Evolutionary conservation across 2,888 invertebrate genomes (phyloP), one percentile per base, ranked within the genome.

Genomic region (Oxycera nigricornis): DNA sequence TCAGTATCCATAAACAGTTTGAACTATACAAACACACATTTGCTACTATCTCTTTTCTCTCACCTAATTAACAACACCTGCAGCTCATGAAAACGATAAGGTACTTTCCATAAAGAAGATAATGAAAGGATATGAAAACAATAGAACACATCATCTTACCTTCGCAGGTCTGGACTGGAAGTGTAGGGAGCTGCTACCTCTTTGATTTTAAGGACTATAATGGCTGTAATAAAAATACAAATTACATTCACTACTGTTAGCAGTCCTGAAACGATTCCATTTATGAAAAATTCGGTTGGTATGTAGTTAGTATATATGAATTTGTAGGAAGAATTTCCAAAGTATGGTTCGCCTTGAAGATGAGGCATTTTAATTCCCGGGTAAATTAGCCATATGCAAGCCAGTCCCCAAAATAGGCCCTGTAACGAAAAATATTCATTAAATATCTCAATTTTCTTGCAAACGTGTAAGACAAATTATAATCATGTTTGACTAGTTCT

Each of bases 111-210:
- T n/a, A n/a, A n/a, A n/a, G n/a, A n/a, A n/a, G n/a, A n/a, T n/a
- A n/a, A n/a, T n/a, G n/a, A n/a, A 46, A 46, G 46, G 35, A 35
- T 35, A 35, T 35, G n/a, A n/a, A n/a, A n/a, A n/a, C n/a, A n/a
- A n/a, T n/a, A n/a, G n/a, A n/a, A n/a, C n/a, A n/a, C n/a, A n/a
- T n/a, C n/a, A n/a, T 46, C 84, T 83, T 78, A 88, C 79, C 92
- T 86, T 77, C 91, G 88, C 67, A 93, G 86, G 80, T 91, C 91
- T 26, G 91, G 90, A 76, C 91, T 91, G 0, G 92, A 92, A 0
- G 92, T 92, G 80, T 92, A 91, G 0, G 93, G 94, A 68, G 94
- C 93, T 0, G 92, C 91, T 7, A 94, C 93, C 85, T 94, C 94
- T 83, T 94, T 94, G 78, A 94, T 92, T 89, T 93, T 94, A 67